Conservation (phyloP, 2,888 invertebrate genomes). For the Drosophila koepferae region DNA sequence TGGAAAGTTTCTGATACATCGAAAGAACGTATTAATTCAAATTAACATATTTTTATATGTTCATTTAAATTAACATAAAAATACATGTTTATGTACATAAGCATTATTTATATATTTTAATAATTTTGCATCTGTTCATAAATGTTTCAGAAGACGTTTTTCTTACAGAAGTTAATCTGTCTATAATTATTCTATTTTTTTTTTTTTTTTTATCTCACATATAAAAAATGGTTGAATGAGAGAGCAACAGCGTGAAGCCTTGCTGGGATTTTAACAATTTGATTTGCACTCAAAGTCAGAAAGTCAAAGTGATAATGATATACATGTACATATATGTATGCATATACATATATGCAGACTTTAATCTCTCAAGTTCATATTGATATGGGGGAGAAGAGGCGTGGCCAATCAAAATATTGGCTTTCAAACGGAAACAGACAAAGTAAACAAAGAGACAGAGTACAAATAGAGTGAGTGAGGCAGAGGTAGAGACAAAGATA, state of each 20-base stretch:
- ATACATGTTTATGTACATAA: not conserved
- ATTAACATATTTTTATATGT: too few species aligned
- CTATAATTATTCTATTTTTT: not conserved
- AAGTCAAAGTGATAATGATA: not conserved
- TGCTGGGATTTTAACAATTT: not conserved
- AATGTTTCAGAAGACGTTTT: not conserved
- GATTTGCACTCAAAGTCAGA: not conserved
- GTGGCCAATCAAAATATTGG: too few species aligned
- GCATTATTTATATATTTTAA: not conserved
- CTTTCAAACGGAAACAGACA: not conserved
- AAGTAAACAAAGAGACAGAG: not conserved
- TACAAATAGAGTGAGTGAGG: slow-evolving; percentile 10
- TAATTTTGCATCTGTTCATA: too few species aligned
- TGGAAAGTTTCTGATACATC: not conserved
- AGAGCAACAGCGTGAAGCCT: not conserved
- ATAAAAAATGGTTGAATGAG: not conserved
- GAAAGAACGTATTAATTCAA: too few species aligned
- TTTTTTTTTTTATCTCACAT: not conserved
- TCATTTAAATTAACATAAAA: not conserved
- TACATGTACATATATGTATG: not conserved
- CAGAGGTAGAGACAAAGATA: slow-evolving; percentile 22
- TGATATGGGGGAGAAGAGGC: not conserved
- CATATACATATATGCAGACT: not conserved
- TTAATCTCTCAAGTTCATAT: not conserved
- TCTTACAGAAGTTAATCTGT: not conserved